Evolutionary conservation across 2,797 vertebrate genomes (phyloP), one percentile per base, ranked within the genome.

Genomic region (Apodemus agrarius): DNA sequence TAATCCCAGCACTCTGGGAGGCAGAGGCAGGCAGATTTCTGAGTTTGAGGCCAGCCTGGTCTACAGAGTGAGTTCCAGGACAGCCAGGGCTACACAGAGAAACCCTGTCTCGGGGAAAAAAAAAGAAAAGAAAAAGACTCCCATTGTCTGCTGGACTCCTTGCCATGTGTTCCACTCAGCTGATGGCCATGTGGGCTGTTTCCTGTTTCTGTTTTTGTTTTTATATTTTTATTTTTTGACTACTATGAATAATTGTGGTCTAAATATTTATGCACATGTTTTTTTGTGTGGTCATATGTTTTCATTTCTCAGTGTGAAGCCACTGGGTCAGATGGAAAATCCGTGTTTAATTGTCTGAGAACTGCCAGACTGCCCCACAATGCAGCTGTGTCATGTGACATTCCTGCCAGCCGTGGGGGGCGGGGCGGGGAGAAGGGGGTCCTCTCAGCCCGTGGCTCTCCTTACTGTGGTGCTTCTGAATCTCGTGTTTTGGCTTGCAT

Each of bases 161-260:
- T 61, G 74, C 63, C 52, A 26, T 69, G 78, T 49, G 16, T 61
- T 3, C 54, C 29, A 16, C 7, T 85, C 46, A 82, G 49, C 34
- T 87, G 83, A 81, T 76, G 67, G 46, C 10, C 59, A 78, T 82
- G 89, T 90, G 84, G 31, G 3, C 86, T 63, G 40, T 90, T 94
- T 95, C 74, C 74, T 76, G 75, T 69, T 82, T 65, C 40, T 85
- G 83, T 69, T 85, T 69, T 69, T 84, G 59, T 65, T 52, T 85
- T 69, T 49, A n/a, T 85, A 54, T 86, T 86, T 86, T 69, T 69
- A 21, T 63, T 61, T 92, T 84, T 87, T 82, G 63, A 37, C 90
- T 91, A 43, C 52, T 49, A 19, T 86, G 83, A 96, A 43, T 69
- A 92, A 90, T 95, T 93, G 63, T 95, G 22, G 65, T 63, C n/a